Evolutionary conservation across 2,888 invertebrate species (phyloP).

Genomic region (Villa cingulata): DNA sequence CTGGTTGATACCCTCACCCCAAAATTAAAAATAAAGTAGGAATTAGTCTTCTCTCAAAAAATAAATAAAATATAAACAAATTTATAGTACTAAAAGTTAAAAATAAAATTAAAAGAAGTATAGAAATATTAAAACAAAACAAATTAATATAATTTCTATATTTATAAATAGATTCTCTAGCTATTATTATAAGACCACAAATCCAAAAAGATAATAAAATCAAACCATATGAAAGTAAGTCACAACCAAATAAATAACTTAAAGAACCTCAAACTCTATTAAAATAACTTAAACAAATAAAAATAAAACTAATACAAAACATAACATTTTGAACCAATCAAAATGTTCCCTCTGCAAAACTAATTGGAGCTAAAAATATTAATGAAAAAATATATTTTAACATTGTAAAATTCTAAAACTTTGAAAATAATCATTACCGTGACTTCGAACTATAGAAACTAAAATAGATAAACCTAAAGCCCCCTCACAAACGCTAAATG

Average conservation of each 20-base stretch:
- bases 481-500: slow-evolving; percentile 50
- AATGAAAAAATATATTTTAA: slow-evolving; percentile 42
- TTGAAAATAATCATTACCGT: slow-evolving; percentile 51
- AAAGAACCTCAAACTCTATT: slow-evolving; percentile 33
- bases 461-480: slow-evolving; percentile 49
- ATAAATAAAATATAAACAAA: slow-evolving; percentile 54
- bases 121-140: slow-evolving; percentile 41
- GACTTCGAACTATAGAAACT: slow-evolving; percentile 45
- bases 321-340: slow-evolving; percentile 41
- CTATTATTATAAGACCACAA: slow-evolving; percentile 44
- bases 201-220: slow-evolving; percentile 46
- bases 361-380: slow-evolving; percentile 40
- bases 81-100: slow-evolving; percentile 43
- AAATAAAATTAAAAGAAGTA: slow-evolving; percentile 43
- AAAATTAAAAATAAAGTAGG: slow-evolving; percentile 53
- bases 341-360: slow-evolving; percentile 40
- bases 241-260: slow-evolving; percentile 38
- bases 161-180: slow-evolving; percentile 39
- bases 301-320: slow-evolving; percentile 39
- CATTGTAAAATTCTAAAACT: slow-evolving; percentile 45
- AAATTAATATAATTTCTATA: slow-evolving; percentile 38
- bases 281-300: slow-evolving; percentile 35
- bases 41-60: slow-evolving; percentile 55
- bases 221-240: slow-evolving; percentile 41
- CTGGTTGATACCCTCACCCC: slow-evolving; percentile 53